Evolutionary conservation across 2,113 vertebrate genomes (phyloP).

Genomic region (Crotalus tigris): DNA sequence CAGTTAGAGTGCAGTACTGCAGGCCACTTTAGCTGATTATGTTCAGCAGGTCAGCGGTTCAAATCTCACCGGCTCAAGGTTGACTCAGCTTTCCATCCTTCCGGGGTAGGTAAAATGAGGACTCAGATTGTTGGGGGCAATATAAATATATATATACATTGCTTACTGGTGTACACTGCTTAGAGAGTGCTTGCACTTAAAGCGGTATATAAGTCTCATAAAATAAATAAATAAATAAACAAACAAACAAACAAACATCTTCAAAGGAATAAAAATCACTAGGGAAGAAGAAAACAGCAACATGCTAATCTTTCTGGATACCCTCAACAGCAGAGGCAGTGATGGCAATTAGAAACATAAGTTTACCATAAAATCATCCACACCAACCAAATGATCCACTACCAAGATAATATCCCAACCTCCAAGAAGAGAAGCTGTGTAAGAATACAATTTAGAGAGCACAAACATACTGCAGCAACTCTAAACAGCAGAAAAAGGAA

Average conservation of each 20-base stretch:
- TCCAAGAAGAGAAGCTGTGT: background rate
- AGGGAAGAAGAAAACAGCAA: background rate
- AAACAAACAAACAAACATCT: background rate
- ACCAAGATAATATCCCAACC: background rate
- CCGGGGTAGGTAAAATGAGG: too few relatives aligned
- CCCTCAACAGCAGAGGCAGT: background rate
- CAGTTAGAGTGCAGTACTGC: too few relatives aligned
- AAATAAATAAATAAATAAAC: too few relatives aligned
- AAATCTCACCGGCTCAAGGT: too few relatives aligned
- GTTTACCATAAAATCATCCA: background rate
- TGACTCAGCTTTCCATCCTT: too few relatives aligned
- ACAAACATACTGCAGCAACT: background rate
- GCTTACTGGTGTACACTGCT: too few relatives aligned
- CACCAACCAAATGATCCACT: background rate
- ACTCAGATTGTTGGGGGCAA: too few relatives aligned
- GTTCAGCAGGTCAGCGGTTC: too few relatives aligned
- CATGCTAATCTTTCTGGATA: background rate
- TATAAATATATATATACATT: too few relatives aligned
- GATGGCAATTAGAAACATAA: background rate
- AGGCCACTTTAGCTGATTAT: too few relatives aligned
- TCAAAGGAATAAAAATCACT: background rate
- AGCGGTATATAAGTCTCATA: too few relatives aligned
- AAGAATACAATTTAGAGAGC: background rate
- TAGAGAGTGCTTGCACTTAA: too few relatives aligned
- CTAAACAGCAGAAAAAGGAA: background rate